phyloP scores from a whole-genome alignment of 2,888 invertebrate species.

The Minunthozetes semirufus region DNA sequence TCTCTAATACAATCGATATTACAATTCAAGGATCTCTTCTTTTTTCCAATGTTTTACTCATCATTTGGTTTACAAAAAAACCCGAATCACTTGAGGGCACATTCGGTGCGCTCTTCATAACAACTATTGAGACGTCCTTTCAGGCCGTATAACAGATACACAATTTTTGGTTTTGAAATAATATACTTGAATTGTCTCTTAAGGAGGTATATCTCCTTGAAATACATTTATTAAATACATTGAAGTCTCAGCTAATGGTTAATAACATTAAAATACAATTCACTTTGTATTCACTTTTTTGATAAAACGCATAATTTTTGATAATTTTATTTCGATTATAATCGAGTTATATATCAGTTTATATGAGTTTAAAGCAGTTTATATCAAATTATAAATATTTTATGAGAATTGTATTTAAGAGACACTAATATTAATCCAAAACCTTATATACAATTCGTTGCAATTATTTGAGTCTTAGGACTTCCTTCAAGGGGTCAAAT shows the following conservation, averaged over 20 bases:
- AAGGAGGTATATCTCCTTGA: slow-evolving; percentile 9
- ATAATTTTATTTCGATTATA: background rate
- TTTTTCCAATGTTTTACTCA: slow-evolving; percentile 1
- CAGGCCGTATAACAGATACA: background rate
- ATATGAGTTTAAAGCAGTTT: no score
- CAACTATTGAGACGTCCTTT: slow-evolving; percentile 15
- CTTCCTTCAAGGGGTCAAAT: no score
- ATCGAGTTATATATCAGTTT: no score
- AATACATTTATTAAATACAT: slow-evolving; percentile 9
- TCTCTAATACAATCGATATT: no score
- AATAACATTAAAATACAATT: background rate
- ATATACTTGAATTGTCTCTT: background rate
- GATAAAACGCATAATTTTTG: background rate
- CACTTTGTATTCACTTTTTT: background rate
- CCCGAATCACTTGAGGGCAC: slow-evolving; percentile 14
- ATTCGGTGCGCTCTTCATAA: background rate
- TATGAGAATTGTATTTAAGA: no score
- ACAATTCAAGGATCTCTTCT: slow-evolving; percentile 17
- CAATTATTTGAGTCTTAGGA: no score
- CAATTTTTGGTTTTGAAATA: background rate
- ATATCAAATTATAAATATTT: no score
- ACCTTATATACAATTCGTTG: no score
- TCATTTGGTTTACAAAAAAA: background rate
- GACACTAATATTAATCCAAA: no score
- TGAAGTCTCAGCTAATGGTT: background rate